phyloP scores from a whole-genome alignment of 2,797 vertebrate species.

The Caiman crocodilus region DNA sequence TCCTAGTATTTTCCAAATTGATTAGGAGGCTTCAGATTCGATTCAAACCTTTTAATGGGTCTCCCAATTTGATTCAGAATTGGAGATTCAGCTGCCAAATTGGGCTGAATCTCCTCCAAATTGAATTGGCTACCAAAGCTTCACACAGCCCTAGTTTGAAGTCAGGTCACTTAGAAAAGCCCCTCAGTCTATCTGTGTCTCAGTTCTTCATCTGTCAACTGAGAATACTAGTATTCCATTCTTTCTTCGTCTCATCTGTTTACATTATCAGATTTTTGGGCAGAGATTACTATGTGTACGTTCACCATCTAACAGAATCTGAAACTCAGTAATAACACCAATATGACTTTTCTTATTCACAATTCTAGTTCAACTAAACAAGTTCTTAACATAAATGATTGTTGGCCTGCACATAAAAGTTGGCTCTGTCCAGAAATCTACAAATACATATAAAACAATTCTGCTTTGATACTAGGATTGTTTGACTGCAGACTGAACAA shows the following conservation, averaged over 20 bases:
- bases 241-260: neutral
- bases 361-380: neutral
- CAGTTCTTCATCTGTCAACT: neutral
- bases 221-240: neutral
- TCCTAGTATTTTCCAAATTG: too few species aligned
- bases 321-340: neutral
- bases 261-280: neutral
- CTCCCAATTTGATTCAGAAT: too few species aligned
- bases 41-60: too few species aligned
- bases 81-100: too few species aligned
- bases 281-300: neutral
- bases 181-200: neutral
- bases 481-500: neutral
- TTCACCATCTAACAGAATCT: neutral
- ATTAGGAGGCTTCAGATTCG: too few species aligned
- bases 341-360: neutral
- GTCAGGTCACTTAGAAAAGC: neutral
- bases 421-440: neutral
- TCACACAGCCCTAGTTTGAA: neutral
- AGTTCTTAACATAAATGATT: neutral
- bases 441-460: accelerated
- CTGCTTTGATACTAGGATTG: neutral
- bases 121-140: too few species aligned
- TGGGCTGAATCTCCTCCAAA: too few species aligned
- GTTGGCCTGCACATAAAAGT: neutral